Evolutionary conservation across 1,140 invertebrate species (phyloP), one percentile per base, ranked within the genome.

Genomic region (Caenorhabditis briggsae): DNA sequence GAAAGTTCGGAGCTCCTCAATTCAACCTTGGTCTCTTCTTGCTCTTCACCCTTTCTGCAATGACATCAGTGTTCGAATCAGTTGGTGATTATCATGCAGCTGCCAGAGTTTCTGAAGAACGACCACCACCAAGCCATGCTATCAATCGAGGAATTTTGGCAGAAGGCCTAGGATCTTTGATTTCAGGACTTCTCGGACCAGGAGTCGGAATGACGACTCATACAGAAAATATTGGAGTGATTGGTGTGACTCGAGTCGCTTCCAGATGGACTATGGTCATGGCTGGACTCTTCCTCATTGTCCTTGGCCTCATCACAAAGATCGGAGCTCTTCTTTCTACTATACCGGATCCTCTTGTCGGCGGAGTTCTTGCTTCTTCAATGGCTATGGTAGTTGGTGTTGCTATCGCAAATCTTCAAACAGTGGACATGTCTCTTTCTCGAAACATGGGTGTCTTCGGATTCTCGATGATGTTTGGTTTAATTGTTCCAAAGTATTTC

Each of bases 11-110:
- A 41, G 20, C 88, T 14, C 93, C 93, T 3, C 87, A 89, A 25
- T 89, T 93, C 83, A 90, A 91, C 85, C 78, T 89, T 48, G 92
- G 91, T 2, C 90, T 93, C 43, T 91, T 93, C 64, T 82, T 93
- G 9, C 93, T 90, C 16, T 93, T 93, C 84, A 58, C 93, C 48
- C 90, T 92, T 11, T 92, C 93, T 18, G 92, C 92, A 9, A 83
- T 93, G 18, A 89, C 92, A 3, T 93, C 93, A 0, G 88, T 93
- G 8, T 89, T 93, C 59, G 93, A 93, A 88, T 93, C 93, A 14
- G 91, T 93, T 11, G 93, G 93, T 2, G 93, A 93, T 88, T 93
- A 93, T 86, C 93, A 93, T 83, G 93, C 93, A 8, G 90, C 92
- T 16, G 92, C 93, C 0, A 87, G 91, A 65, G 89, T 93, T 12